Evolutionary conservation across 2,113 vertebrate species (phyloP), one percentile per base, ranked within the genome.

Genomic region (Trogon surrucura): DNA sequence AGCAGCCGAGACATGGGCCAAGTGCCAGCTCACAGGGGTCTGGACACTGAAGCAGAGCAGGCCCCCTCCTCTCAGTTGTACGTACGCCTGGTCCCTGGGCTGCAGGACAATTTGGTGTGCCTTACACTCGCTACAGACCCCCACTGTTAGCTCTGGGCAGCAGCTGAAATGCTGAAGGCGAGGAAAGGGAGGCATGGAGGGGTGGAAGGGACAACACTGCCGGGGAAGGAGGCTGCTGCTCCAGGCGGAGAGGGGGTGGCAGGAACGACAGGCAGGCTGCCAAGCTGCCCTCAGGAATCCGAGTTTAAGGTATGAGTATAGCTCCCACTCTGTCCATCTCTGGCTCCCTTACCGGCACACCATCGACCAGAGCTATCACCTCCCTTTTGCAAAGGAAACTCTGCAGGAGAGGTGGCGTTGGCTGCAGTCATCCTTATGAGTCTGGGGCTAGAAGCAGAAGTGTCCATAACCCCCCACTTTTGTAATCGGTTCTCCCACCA

Each of bases 331-430:
- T 8, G 9, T 58, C 58, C 36, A 50, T 45, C 48, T 16, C 41
- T 1, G 0, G 54, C 44, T 86, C 69, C 34, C 30, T 41, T 56
- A 64, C 19, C 26, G 48, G 66, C 13, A 14, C 0, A 4, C 25
- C 3, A 1, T 19, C 0, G 0, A 75, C 41, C 3, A 10, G 11
- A 69, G 47, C 2, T 0, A 41, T 50, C 45, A 57, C 27, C 69
- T 75, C 47, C 10, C 8, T 60, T 85, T 73, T 64, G 60, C 45
- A 70, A 66, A 93, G 64, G 44, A 81, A 78, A 72, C 17, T 72
- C 51, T 48, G 44, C 34, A 51, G 60, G 36, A 92, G 44, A 69
- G 51, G 53, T 26, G 44, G 50, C 3, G 6, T 15, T 90, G 58
- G 44, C 80, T 6, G 4, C 75, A 44, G 44, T 44, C 47, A 29